Evolutionary conservation across 2,797 vertebrate genomes (phyloP).

Genomic region (Hemitrygon akajei): DNA sequence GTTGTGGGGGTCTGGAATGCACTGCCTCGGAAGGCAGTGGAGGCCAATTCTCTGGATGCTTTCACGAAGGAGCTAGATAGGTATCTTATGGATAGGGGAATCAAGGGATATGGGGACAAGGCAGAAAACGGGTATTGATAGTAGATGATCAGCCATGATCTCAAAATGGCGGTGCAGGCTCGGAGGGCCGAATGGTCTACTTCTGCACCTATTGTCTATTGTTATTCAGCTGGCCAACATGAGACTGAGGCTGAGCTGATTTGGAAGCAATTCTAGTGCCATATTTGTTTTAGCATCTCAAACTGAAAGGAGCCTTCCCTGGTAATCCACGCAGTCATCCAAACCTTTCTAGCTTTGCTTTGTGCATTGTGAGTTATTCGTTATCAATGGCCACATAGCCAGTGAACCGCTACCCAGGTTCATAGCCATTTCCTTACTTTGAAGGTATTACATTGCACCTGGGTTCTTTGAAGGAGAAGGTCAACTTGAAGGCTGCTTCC

Average conservation of each 20-base stretch:
- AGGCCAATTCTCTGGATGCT: too few relatives aligned
- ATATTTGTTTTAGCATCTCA: not conserved
- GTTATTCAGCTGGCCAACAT: not conserved
- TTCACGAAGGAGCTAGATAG: too few relatives aligned
- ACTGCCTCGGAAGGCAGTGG: too few relatives aligned
- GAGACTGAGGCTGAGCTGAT: not conserved
- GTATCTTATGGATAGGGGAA: too few relatives aligned
- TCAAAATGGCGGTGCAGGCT: too few relatives aligned
- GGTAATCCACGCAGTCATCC: not conserved
- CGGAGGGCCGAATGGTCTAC: too few relatives aligned
- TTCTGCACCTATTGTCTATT: too few relatives aligned
- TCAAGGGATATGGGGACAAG: too few relatives aligned
- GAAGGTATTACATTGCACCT: not conserved
- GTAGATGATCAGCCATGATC: too few relatives aligned
- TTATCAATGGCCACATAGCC: not conserved
- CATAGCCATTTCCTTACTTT: not conserved
- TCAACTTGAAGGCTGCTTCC: not conserved
- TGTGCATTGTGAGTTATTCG: not conserved
- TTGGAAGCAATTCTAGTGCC: not conserved
- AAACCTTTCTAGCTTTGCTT: not conserved
- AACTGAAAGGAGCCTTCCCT: not conserved
- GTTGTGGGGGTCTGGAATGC: too few relatives aligned
- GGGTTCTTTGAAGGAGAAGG: not conserved
- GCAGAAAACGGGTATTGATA: too few relatives aligned
- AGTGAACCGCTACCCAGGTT: not conserved